Evolutionary conservation across 2,888 invertebrate genomes (phyloP).

Genomic region (Eristalinus aeneus): DNA sequence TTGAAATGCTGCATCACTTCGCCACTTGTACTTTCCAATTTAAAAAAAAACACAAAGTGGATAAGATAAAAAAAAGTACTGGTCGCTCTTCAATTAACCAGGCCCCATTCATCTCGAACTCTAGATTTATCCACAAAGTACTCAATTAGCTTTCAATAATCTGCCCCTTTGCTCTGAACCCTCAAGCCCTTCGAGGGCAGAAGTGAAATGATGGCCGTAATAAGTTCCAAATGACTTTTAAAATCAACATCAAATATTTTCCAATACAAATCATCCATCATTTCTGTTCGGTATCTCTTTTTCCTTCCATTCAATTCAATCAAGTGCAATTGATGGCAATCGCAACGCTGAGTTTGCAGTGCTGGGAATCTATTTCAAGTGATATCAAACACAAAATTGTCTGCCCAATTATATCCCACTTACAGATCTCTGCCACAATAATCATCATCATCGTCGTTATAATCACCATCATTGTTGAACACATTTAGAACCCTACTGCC

Average conservation of each 20-base stretch:
- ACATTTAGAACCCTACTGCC: conserved; percentile 29
- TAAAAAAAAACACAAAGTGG: too few species aligned
- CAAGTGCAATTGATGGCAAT: conserved; percentile 33
- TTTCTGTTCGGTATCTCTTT: not conserved
- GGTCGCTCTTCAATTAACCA: too few species aligned
- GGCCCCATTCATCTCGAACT: not conserved
- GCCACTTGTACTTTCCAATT: too few species aligned
- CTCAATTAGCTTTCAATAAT: not conserved
- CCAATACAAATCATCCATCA: not conserved
- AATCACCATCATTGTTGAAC: conserved; percentile 28
- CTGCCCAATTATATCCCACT: conserved; percentile 63
- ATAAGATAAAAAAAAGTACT: too few species aligned
- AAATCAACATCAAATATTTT: not conserved
- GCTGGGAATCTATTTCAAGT: conserved; percentile 39
- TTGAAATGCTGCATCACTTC: too few species aligned
- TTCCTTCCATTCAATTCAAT: not conserved
- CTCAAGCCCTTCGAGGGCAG: not conserved
- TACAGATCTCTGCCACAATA: conserved; percentile 42
- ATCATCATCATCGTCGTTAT: conserved; percentile 42
- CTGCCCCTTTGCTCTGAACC: not conserved
- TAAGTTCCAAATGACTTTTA: not conserved
- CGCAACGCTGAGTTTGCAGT: conserved; percentile 31
- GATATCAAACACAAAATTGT: conserved; percentile 55
- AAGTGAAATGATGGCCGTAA: not conserved
- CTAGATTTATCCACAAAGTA: not conserved